Percentiles rank a stretch among this genome's conserved stretches.
These are phyloP conservation scores for Acleris emargana DNA, from an alignment of 2,888 invertebrate genomes.

Conservation along the genomic window DNA sequence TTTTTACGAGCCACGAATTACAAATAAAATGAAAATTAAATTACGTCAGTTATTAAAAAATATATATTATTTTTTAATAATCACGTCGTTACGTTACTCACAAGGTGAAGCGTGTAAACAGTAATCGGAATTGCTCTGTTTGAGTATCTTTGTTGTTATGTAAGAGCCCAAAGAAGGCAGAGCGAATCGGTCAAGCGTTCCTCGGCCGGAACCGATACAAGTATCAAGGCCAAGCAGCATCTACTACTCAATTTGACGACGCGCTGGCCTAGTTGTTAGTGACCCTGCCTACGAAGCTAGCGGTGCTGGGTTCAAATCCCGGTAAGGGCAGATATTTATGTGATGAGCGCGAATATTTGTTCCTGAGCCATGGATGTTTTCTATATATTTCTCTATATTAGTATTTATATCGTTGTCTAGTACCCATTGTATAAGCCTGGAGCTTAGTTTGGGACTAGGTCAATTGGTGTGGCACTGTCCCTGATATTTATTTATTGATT, in stretches of 20 bases:
- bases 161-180: conserved; percentile 21
- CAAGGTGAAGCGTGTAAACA: conserved; percentile 23
- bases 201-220: conserved; percentile 21
- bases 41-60: conserved; percentile 2
- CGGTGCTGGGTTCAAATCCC: no score
- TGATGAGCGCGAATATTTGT: no score
- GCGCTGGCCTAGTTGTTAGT: no score
- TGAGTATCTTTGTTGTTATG: conserved; percentile 29
- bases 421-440: no score
- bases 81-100: conserved; percentile 10
- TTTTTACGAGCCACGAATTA: conserved; percentile 10
- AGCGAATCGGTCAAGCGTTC: conserved; percentile 32
- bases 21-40: conserved; percentile 8
- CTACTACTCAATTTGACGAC: conserved; percentile 15
- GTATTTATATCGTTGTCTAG: no score
- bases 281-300: no score
- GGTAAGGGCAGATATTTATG: no score
- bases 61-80: conserved; percentile 14
- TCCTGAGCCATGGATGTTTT: no score
- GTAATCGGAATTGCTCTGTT: conserved; percentile 22
- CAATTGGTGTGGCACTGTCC: no score
- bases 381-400: no score
- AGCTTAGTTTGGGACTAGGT: no score
- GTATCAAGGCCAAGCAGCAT: conserved; percentile 30
- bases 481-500: no score